These are phyloP conservation scores for Sisyra nigra DNA, from an alignment of 2,888 invertebrate species.

Conservation along the genomic window DNA sequence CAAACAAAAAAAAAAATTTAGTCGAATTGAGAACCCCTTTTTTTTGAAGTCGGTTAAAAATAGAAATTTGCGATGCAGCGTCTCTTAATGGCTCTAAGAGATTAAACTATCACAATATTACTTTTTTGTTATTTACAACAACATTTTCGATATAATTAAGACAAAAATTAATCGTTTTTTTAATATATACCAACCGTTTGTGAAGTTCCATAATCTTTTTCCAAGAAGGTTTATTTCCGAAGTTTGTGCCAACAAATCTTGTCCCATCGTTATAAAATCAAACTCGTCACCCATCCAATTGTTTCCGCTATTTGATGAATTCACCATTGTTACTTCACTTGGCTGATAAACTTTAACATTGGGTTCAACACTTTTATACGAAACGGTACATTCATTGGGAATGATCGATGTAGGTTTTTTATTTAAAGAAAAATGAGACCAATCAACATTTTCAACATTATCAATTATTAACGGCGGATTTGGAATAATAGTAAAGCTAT, in stretches of 20 bases:
- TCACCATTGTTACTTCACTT: slow-evolving; percentile 1
- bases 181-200: too few species aligned
- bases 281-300: slow-evolving; percentile 25
- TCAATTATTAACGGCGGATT: slow-evolving; percentile 1
- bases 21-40: too few species aligned
- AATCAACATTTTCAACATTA: slow-evolving; percentile 4
- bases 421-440: slow-evolving; percentile 7
- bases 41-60: too few species aligned
- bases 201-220: slow-evolving; percentile 6
- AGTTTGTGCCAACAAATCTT: slow-evolving; percentile 33
- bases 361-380: slow-evolving; percentile 1
- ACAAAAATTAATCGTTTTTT: too few species aligned
- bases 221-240: slow-evolving; percentile 8
- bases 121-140: too few species aligned
- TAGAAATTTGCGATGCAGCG: too few species aligned
- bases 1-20: too few species aligned
- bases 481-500: too few species aligned
- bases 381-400: not conserved
- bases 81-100: too few species aligned
- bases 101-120: too few species aligned
- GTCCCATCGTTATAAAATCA: slow-evolving; percentile 41
- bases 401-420: not conserved
- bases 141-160: too few species aligned
- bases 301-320: not conserved
- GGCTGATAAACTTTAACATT: slow-evolving; percentile 6